Evolutionary conservation across 2,888 invertebrate species (phyloP).

Genomic region (Pammene aurita): DNA sequence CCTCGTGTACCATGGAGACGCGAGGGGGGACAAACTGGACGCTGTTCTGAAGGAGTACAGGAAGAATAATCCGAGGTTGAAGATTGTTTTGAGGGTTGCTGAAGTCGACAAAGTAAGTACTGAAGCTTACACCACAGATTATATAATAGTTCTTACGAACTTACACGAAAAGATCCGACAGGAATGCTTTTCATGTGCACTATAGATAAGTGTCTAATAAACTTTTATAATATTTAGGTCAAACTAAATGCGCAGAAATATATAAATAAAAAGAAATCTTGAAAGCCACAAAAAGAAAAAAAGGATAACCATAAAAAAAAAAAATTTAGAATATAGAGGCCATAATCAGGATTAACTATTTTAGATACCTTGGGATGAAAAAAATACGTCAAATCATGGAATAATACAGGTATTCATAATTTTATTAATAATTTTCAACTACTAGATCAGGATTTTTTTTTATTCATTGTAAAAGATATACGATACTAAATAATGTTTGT

Average conservation of each 20-base stretch:
- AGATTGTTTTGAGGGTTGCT: conserved; percentile 81
- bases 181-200: background rate
- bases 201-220: no score
- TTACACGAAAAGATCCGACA: background rate
- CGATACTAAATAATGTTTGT: background rate
- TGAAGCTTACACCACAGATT: background rate
- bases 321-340: no score
- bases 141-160: background rate
- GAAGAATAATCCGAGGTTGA: conserved; percentile 76
- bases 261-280: background rate
- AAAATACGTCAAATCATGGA: no score
- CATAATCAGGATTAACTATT: no score
- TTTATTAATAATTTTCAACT: no score
- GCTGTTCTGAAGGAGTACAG: conserved; percentile 75
- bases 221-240: no score
- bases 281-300: background rate
- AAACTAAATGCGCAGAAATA: no score
- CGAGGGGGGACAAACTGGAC: conserved; percentile 74
- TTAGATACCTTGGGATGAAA: no score
- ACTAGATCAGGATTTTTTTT: no score
- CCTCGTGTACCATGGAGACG: conserved; percentile 75
- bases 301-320: no score
- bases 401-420: no score
- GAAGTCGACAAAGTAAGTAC: conserved; percentile 83
- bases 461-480: no score